Evolutionary conservation across 1,140 invertebrate genomes (phyloP), one percentile per base, ranked within the genome.

Genomic region (Frieseomelitta varia): DNA sequence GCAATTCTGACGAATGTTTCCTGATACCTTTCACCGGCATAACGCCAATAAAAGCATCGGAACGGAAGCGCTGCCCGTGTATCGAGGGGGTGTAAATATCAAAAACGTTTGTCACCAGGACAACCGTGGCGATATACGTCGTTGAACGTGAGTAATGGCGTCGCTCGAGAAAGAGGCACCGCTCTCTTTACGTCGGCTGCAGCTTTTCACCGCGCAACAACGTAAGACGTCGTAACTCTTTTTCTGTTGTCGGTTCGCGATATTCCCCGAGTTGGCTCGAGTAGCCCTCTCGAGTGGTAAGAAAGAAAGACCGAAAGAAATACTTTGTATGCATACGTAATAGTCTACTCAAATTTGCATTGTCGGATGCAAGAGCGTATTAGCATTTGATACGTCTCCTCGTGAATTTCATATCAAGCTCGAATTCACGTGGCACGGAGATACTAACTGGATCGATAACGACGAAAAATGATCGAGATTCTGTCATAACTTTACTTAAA

Each of bases 131-230:
- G 58, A 55, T 47, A 61, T 68, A 27, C 58, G 56, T 15, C 58
- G 71, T 56, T 79, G 77, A 80, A 80, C 77, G 74, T 84, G 83
- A 84, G 69, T 80, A 84, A 84, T 79, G 53, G 82, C 58, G 55
- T 4, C 24, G 47, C 69, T n/a, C 56, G 69, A 73, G 58, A 67
- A 39, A 71, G 56, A 47, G 27, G n/a, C 58, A 19, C n/a, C 56
- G 83, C 34, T 67, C 83, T 74, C 78, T 79, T 79, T 67, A 80
- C 78, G 83, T 84, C 83, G 51, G 67, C 12, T 34, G 77, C 83
- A 84, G 78, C 61, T 58, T 84, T 72, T 74, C 68, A 56, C 76
- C 15, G 77, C 19, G 39, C 34, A 55, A 55, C 80, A 53, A 53
- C 39, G 27, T 39, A 55, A 47, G 55, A 76, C 27, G 67, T 58